These are phyloP conservation scores for Gymnogyps californianus DNA, from an alignment of 2,113 vertebrate genomes.

Conservation along the genomic window DNA sequence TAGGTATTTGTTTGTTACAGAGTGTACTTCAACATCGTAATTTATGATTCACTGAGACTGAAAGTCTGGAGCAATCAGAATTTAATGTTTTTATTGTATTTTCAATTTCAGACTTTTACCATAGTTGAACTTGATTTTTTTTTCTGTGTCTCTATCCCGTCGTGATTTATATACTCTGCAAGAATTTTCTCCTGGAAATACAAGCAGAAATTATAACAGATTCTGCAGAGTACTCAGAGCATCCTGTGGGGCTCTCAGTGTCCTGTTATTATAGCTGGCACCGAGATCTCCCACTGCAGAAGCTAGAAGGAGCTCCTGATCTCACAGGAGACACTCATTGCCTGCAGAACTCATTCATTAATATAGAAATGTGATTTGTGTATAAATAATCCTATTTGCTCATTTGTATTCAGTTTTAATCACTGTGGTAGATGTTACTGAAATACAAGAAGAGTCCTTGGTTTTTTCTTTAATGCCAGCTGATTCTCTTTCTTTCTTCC, in stretches of 20 bases:
- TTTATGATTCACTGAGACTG: not conserved
- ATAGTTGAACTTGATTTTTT: not conserved
- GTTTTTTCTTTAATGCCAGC: not conserved
- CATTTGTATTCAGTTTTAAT: conserved; percentile 14
- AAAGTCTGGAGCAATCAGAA: not conserved
- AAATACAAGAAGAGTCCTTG: not conserved
- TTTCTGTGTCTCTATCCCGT: not conserved
- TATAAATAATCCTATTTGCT: conserved; percentile 8
- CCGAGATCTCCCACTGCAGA: not conserved
- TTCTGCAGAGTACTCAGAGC: not conserved
- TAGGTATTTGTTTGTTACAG: not conserved
- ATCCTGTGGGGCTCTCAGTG: not conserved
- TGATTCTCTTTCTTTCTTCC: not conserved
- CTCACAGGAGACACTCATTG: not conserved
- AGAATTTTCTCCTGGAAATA: not conserved
- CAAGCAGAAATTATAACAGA: not conserved
- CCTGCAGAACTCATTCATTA: not conserved
- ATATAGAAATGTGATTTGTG: not conserved
- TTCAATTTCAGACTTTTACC: not conserved
- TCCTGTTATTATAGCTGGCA: not conserved
- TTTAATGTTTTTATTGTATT: not conserved
- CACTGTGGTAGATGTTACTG: not conserved
- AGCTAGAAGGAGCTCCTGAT: not conserved
- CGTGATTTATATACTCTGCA: not conserved
- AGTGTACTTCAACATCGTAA: not conserved